Percentiles rank a stretch among this genome's conserved stretches.
These are phyloP conservation scores for Sylvilagus bachmani DNA, from an alignment of 2,113 vertebrate genomes.

Conservation along the genomic window DNA sequence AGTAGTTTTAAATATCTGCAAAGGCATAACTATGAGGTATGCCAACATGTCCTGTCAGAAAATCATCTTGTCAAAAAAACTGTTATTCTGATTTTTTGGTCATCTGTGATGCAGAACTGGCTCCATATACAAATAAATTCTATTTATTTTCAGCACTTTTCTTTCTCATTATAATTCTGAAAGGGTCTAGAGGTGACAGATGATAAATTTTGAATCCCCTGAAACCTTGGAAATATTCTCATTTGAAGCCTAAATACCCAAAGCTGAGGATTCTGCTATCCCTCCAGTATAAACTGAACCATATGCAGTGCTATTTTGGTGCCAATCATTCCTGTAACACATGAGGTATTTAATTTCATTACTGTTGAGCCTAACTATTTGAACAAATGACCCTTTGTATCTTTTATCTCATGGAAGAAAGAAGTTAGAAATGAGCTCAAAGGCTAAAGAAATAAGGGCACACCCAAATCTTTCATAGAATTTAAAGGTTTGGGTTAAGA, in stretches of 20 bases:
- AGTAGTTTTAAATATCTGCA: slow-evolving; percentile 71
- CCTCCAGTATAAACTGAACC: slow-evolving; percentile 59
- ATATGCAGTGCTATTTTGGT: slow-evolving; percentile 67
- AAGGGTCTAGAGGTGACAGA: slow-evolving; percentile 52
- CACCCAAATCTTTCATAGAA: slow-evolving; percentile 55
- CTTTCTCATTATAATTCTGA: slow-evolving; percentile 78
- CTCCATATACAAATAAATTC: slow-evolving; percentile 75
- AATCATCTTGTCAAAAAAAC: slow-evolving; percentile 83
- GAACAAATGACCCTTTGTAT: slow-evolving; percentile 64
- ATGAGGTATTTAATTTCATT: slow-evolving; percentile 76
- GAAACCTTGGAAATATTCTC: slow-evolving; percentile 70
- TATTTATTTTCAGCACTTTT: slow-evolving; percentile 78
- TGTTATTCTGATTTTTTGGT: slow-evolving; percentile 77
- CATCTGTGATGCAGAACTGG: slow-evolving; percentile 81
- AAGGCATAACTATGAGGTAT: slow-evolving; percentile 62
- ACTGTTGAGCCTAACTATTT: slow-evolving; percentile 59
- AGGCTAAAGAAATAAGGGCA: slow-evolving; percentile 44
- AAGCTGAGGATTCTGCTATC: slow-evolving; percentile 57
- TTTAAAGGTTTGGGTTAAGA: slow-evolving; percentile 58
- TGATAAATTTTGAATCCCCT: slow-evolving; percentile 66
- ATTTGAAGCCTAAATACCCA: slow-evolving; percentile 73
- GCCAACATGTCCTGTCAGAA: slow-evolving; percentile 77
- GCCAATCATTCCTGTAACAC: slow-evolving; percentile 60
- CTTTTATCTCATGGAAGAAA: slow-evolving; percentile 70
- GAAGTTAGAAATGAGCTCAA: slow-evolving; percentile 56